These are phyloP conservation scores for Ganaspis sp. DNA, from an alignment of 1,140 invertebrate genomes.

Conservation along the genomic window DNA sequence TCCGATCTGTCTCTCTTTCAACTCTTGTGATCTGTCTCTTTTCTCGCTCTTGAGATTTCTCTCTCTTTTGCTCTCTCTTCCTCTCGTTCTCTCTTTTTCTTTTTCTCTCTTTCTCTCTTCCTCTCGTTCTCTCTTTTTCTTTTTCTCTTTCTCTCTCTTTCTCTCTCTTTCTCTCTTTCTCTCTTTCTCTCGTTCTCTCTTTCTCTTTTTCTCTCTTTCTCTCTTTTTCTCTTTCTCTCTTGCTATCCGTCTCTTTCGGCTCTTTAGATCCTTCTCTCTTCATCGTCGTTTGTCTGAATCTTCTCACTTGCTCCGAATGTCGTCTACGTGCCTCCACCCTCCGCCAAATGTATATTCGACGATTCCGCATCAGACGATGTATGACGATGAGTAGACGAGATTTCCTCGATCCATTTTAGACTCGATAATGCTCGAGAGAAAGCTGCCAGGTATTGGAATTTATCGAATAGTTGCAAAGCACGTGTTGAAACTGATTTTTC, in stretches of 20 bases:
- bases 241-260: too few species aligned
- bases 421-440: constrained; percentile 57
- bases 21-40: constrained; percentile 33
- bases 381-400: constrained; percentile 54
- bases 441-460: constrained; percentile 55
- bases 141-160: constrained; percentile 36
- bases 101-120: not conserved
- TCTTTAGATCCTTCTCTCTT: constrained; percentile 7
- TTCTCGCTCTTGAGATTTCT: too few species aligned
- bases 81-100: too few species aligned
- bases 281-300: not conserved
- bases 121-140: constrained; percentile 33
- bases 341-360: constrained; percentile 43
- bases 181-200: not conserved
- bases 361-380: constrained; percentile 50
- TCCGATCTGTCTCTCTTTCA: not conserved
- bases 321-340: not conserved
- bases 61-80: constrained; percentile 31
- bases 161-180: constrained; percentile 31
- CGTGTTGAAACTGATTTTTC: constrained; percentile 32
- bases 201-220: too few species aligned
- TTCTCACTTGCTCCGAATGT: not conserved
- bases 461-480: constrained; percentile 60
- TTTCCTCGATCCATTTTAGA: constrained; percentile 48
- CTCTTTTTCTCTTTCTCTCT: not conserved